Percentiles rank a stretch among this genome's conserved stretches.
These are phyloP conservation scores for Rhagologus leucostigma DNA, from an alignment of 2,113 vertebrate genomes.

Conservation along the genomic window DNA sequence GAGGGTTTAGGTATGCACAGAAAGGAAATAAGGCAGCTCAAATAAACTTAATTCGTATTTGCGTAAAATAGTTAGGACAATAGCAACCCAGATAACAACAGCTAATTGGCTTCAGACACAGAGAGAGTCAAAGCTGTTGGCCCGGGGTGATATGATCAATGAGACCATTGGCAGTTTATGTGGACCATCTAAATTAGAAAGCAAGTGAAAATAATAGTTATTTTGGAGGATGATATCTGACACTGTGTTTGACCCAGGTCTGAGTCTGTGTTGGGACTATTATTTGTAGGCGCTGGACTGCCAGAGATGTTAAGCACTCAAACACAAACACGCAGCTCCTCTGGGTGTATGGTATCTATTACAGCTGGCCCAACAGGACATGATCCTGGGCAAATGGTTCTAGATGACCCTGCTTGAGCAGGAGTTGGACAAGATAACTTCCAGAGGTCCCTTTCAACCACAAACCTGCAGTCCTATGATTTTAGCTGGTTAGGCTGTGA, in stretches of 20 bases:
- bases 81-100: not conserved
- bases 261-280: not conserved
- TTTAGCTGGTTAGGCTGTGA: not conserved
- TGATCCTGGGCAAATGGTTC: not conserved
- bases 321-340: rapidly evolving
- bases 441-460: not conserved
- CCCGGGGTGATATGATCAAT: not conserved
- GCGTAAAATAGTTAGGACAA: not conserved
- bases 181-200: not conserved
- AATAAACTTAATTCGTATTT: not conserved
- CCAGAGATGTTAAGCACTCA: not conserved
- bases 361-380: not conserved
- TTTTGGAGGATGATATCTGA: not conserved
- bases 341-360: not conserved
- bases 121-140: not conserved
- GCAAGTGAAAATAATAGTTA: not conserved
- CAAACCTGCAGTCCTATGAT: not conserved
- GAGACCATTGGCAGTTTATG: not conserved
- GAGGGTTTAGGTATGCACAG: not conserved
- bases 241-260: not conserved
- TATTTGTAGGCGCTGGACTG: not conserved
- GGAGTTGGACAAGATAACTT: not conserved
- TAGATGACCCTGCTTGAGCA: not conserved
- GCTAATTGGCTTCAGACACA: not conserved
- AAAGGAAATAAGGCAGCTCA: not conserved